Conservation (phyloP, 2,888 invertebrate species). For the Lasioglossum morio region DNA sequence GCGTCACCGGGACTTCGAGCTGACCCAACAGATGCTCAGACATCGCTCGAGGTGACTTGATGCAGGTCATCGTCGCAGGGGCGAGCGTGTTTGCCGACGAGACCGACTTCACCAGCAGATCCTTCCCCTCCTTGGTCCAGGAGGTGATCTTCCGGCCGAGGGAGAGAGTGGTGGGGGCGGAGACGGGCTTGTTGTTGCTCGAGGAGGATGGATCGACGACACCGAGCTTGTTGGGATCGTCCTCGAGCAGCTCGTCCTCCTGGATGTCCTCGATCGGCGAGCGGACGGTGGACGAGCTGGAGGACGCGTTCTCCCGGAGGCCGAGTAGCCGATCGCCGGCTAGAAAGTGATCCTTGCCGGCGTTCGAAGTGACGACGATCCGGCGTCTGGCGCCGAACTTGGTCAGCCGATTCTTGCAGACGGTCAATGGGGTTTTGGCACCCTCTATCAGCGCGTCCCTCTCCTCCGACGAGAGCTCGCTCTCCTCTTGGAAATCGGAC, state of each 20-base stretch:
- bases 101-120: constrained; percentile 79
- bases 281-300: constrained; percentile 44
- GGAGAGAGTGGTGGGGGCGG: constrained; percentile 69
- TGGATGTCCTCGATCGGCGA: constrained; percentile 58
- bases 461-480: constrained; percentile 78
- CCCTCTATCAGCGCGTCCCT: constrained; percentile 78
- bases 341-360: constrained; percentile 63
- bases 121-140: constrained; percentile 74
- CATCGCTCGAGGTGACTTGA: constrained; percentile 82
- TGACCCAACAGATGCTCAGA: constrained; percentile 83
- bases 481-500: constrained; percentile 78
- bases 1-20: constrained; percentile 73
- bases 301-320: constrained; percentile 40
- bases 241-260: constrained; percentile 39
- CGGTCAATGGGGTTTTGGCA: constrained; percentile 69
- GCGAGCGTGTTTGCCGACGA: constrained; percentile 81
- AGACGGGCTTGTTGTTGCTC: constrained; percentile 39
- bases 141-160: constrained; percentile 66
- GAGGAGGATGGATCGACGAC: constrained; percentile 35
- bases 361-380: constrained; percentile 60
- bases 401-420: constrained; percentile 71
- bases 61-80: constrained; percentile 81
- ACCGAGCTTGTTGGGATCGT: constrained; percentile 23
- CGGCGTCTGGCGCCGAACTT: constrained; percentile 73
- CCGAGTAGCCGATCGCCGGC: constrained; percentile 53